phyloP scores from a whole-genome alignment of 2,113 vertebrate species.

The Ameiurus melas region DNA sequence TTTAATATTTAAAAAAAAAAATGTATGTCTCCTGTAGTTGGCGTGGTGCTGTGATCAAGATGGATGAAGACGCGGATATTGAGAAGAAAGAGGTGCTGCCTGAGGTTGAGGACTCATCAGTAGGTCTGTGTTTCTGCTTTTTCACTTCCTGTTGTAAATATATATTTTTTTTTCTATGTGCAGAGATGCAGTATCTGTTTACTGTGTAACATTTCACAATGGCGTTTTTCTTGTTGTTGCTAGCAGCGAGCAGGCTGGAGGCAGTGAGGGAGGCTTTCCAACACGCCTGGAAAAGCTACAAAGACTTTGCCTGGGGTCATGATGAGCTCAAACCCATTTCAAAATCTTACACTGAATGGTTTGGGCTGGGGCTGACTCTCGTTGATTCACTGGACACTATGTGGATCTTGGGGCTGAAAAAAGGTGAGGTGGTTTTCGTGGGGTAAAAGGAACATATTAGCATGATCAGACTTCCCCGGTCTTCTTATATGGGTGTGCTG shows the following conservation, averaged over 20 bases:
- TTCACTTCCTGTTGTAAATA: background rate
- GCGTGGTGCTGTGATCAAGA: slow-evolving; percentile 79
- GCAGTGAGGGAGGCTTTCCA: slow-evolving; percentile 86
- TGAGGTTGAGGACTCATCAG: slow-evolving; percentile 43
- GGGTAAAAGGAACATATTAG: background rate
- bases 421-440: slow-evolving; percentile 74
- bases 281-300: slow-evolving; percentile 92
- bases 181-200: background rate
- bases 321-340: slow-evolving; percentile 95
- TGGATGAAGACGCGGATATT: slow-evolving; percentile 68
- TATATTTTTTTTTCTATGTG: background rate
- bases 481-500: background rate
- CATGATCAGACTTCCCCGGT: background rate
- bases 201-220: background rate
- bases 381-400: slow-evolving; percentile 94
- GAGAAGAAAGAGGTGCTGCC: slow-evolving; percentile 54
- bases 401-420: slow-evolving; percentile 92
- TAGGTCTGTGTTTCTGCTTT: slow-evolving; percentile 66
- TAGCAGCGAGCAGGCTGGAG: slow-evolving; percentile 69
- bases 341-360: slow-evolving; percentile 90
- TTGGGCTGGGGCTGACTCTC: slow-evolving; percentile 91
- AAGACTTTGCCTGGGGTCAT: slow-evolving; percentile 88
- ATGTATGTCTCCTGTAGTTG: slow-evolving; percentile 68
- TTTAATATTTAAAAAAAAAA: background rate
- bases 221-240: slow-evolving; percentile 1